These are phyloP conservation scores for Meandrina meandrites DNA, from an alignment of 92 coral and sea anemone species.

Conservation along the genomic window DNA sequence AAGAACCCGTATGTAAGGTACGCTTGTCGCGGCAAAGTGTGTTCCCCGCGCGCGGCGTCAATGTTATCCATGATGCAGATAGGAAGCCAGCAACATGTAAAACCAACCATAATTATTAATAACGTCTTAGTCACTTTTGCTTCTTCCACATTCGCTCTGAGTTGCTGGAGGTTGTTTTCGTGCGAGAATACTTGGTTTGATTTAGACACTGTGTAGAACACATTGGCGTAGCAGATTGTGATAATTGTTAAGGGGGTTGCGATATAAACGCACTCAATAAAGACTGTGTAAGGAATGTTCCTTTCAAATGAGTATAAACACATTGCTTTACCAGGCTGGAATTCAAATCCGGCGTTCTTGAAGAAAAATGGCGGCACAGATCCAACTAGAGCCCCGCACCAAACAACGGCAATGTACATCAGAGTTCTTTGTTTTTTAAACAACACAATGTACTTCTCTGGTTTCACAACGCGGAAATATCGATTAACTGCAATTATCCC, in stretches of 20 bases:
- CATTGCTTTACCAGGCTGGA: constrained; percentile 79
- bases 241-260: too few species aligned
- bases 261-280: too few species aligned
- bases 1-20: constrained; percentile 65
- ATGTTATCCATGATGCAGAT: constrained; percentile 72
- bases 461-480: too few species aligned
- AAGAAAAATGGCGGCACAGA: too few species aligned
- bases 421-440: constrained; percentile 52
- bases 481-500: too few species aligned
- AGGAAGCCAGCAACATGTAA: too few species aligned
- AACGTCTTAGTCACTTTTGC: constrained; percentile 77
- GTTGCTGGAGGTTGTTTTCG: constrained; percentile 23
- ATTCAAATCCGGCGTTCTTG: constrained; percentile 48
- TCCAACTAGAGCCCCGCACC: constrained; percentile 54
- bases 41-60: constrained; percentile 61
- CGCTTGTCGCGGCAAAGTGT: constrained; percentile 51
- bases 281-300: too few species aligned
- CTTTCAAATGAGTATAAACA: constrained; percentile 73
- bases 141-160: constrained; percentile 74
- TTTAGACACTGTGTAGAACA: constrained; percentile 47
- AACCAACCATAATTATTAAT: constrained; percentile 56
- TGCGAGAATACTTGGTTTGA: constrained; percentile 57
- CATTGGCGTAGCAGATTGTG: constrained; percentile 53
- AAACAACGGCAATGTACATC: constrained; percentile 34
- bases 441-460: constrained; percentile 23